Evolutionary conservation across 2,888 invertebrate genomes (phyloP), one percentile per base, ranked within the genome.

Genomic region (Brachyptera putata): DNA sequence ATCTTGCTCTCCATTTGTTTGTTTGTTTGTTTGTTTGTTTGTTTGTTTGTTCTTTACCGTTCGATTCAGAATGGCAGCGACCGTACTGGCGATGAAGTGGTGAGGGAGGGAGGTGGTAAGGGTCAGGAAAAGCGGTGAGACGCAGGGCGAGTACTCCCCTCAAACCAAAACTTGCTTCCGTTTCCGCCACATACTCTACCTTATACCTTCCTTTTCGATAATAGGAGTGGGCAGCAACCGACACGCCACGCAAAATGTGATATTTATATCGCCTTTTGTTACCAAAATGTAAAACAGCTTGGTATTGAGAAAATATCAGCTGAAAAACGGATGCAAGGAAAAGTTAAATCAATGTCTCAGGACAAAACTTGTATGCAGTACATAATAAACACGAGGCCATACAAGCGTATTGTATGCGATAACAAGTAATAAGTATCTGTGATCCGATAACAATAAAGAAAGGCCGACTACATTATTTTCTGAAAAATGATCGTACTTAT

Each of bases 201-300:
- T n/a, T n/a, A n/a, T n/a, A 41, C 21, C 21, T 41, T 21, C 41
- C 18, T 7, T 16, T 41, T 41, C 41, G n/a, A 41, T 41, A 41
- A 16, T 41, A 14, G 37, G 41, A 21, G 41, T 5, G 14, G 41
- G 41, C 18, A 21, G 41, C 18, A 5, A 9, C 7, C 41, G 41
- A 41, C 41, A 41, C 41, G 41, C 21, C 14, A 41, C 5, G 16
- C 41, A 16, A 9, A 41, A 41, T 41, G 41, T 21, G 21, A 21
- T 21, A 41, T 21, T 16, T 5, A 21, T 21, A 18, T 16, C 41
- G 41, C 41, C 41, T 41, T 41, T n/a, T 14, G 3, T 41, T 18
- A 41, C 41, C 41, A n/a, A 21, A 41, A 41, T 41, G 41, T 21
- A 41, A 41, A 41, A 41, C 41, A 41, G 41, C 41, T n/a, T n/a